Evolutionary conservation across 2,113 vertebrate species (phyloP).

Genomic region (Stegastes partitus): DNA sequence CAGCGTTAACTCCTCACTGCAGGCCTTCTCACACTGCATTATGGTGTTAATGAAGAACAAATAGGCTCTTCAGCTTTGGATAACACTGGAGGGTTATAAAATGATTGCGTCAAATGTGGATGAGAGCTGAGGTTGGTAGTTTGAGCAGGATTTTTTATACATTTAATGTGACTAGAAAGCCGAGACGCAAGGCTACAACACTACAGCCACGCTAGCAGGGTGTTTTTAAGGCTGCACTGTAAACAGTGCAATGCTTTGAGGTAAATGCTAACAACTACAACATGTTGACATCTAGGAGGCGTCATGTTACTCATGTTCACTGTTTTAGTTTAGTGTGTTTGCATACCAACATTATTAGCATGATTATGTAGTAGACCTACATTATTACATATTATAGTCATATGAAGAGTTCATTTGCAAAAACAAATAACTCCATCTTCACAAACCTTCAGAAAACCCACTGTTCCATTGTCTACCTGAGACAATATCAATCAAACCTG

Average conservation of each 20-base stretch:
- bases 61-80: not conserved
- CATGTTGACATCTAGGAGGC: not conserved
- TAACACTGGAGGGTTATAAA: not conserved
- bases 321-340: no score
- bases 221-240: not conserved
- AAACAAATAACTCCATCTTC: no score
- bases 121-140: no score
- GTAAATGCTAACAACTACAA: not conserved
- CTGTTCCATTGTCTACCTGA: no score
- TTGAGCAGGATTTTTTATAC: not conserved
- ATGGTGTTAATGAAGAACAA: slow-evolving; percentile 32
- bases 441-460: no score
- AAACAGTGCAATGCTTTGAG: not conserved
- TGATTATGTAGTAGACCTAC: no score
- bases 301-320: no score
- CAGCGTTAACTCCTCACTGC: slow-evolving; percentile 8
- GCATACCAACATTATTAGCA: no score
- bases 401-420: no score
- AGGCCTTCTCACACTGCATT: slow-evolving; percentile 11
- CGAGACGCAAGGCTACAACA: no score
- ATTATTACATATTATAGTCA: no score
- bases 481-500: no score
- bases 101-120: not conserved
- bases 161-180: not conserved
- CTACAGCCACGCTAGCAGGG: not conserved